Base-by-base conservation (phyloP, 1,140 invertebrate genomes). In the Pogonomyrmex californicus region DNA sequence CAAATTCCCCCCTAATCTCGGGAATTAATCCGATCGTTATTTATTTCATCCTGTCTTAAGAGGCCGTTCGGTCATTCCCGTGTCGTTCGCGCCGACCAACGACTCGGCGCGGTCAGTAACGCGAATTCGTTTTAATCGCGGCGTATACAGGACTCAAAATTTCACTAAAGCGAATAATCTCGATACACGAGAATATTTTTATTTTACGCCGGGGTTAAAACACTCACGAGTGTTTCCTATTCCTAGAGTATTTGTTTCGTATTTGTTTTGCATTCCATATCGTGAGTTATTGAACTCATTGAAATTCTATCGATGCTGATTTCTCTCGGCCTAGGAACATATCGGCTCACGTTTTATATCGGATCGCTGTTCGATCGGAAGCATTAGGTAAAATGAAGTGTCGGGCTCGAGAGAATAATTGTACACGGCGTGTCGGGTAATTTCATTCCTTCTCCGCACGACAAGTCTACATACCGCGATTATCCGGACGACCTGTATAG, bases 391-490 rank as follows among this genome's bases (percentile, higher is more conserved):
- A 82, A 73, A 73, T 10, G 7, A 60, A 73, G 47, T 12, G 23
- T 41, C 38, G 47, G 9, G 12, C 6, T 38, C 38, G 4, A 23
- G 17, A 60, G 41, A 60, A 70, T 44, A 14, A 68, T n/a, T 3
- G 30, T 10, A 7, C 68, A 7, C 54, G 9, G 1, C 30, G 44
- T 36, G 33, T 73, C 36, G n/a, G 2, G 0, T 38, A 36, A 41
- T 73, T 60, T 30, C 41, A 23, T 68, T 58, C 30, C 30, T 23
- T 56, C 58, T 65, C 41, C 30, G 54, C 17, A 7, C 60, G 51
- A 68, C 71, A 30, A 30, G 10, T 71, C 23, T 86, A 88, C 88
- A 51, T 89, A 87, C 85, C 88, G 51, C 71, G 56, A 82, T 71
- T 62, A 77, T 58, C 63, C 12, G 38, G 23, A 58, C 23, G 51